Evolutionary conservation across 2,888 invertebrate genomes (phyloP).

Genomic region (Argyra leucocephala): DNA sequence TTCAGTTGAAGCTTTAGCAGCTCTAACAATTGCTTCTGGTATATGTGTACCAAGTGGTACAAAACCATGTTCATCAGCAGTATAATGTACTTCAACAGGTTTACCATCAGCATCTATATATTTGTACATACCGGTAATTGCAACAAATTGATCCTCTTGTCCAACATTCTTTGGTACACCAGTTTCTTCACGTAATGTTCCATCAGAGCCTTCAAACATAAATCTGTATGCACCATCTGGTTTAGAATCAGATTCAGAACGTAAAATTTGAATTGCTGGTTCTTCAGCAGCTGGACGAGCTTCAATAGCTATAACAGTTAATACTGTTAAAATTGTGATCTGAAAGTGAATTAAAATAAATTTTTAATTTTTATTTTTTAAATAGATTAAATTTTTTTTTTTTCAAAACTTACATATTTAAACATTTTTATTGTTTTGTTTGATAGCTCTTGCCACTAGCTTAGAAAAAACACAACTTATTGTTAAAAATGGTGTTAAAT

Average conservation of each 20-base stretch:
- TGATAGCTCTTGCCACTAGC: not conserved
- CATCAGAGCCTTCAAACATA: slow-evolving; percentile 36
- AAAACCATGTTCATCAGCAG: slow-evolving; percentile 38
- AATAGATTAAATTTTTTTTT: not conserved
- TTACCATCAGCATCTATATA: slow-evolving; percentile 36
- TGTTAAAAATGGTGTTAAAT: not conserved
- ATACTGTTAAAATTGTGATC: slow-evolving; percentile 19
- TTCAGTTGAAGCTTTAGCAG: slow-evolving; percentile 33
- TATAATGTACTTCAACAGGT: slow-evolving; percentile 37
- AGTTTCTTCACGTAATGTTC: slow-evolving; percentile 34
- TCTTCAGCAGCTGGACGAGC: slow-evolving; percentile 21
- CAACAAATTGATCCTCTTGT: slow-evolving; percentile 31
- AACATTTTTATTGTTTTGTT: not conserved
- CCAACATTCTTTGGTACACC: slow-evolving; percentile 35
- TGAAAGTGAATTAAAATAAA: slow-evolving; percentile 5
- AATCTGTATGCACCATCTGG: slow-evolving; percentile 38
- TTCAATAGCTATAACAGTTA: slow-evolving; percentile 17
- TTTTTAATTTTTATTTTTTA: slow-evolving; percentile 30
- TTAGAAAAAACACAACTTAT: not conserved
- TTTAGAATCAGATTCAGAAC: slow-evolving; percentile 30
- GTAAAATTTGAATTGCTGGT: not conserved
- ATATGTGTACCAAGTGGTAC: slow-evolving; percentile 39
- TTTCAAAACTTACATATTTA: slow-evolving; percentile 1
- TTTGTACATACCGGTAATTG: slow-evolving; percentile 36
- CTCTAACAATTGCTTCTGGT: slow-evolving; percentile 31